Base-by-base conservation (phyloP, 2,797 vertebrate species). In the Rhinogobio ventralis region DNA sequence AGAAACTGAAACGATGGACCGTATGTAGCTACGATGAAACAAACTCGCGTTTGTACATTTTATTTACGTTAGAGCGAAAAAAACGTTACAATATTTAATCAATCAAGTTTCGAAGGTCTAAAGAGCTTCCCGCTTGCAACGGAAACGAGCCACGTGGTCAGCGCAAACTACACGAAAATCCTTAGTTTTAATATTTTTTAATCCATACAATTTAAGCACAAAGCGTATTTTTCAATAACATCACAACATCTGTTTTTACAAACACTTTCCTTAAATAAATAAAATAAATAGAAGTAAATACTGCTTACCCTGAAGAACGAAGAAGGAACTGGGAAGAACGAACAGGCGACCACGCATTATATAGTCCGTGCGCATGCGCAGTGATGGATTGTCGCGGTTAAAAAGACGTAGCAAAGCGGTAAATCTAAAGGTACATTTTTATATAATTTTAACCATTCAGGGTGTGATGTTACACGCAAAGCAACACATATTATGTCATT, bases 261-360 rank as follows among this genome's bases (percentile, higher is more conserved):
- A 28, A 8, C 3, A 0, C 5, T 0, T 46, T 0, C 0, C 1
- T 4, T 2, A 15, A 6, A 45, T 8, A 3, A 2, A 25, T 2
- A 4, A 15, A 13, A 25, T 4, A 3, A 2, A 25, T 1, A 4
- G 23, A 60, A n/a, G 0, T 14, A 30, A 1, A 23, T 1, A 14
- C 2, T 9, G 5, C 81, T 28, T 10, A 74, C 69, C 81, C 2
- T 33, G 0, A 5, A 8, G 2, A 9, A 13, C 1, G 4, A 0
- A 2, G 2, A 1, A 10, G 9, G 23, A 55, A 75, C 3, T 51
- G 57, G 57, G 53, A 74, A 15, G 72, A 11, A 8, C 1, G 0
- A 42, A 2, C 1, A 1, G 0, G 60, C 17, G 33, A 28, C 2
- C 4, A 14, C 6, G 17, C 6, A 0, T 45, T 83, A 17, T 76